Evolutionary conservation across 2,797 vertebrate genomes (phyloP).

Genomic region (Sciurus vulgaris): DNA sequence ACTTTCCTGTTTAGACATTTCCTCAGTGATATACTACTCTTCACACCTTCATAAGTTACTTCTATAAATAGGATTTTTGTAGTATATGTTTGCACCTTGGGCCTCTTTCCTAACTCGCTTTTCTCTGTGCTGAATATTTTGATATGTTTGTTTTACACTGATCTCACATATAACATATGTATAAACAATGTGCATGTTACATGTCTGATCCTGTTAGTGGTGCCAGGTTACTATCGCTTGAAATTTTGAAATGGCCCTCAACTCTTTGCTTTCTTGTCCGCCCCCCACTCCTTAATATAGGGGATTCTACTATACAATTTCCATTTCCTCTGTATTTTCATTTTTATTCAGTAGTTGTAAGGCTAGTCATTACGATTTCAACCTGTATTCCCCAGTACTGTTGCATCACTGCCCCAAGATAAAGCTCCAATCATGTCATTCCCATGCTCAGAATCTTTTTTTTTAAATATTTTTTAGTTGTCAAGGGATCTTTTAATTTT

Average conservation of each 20-base stretch:
- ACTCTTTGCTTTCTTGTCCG: not conserved
- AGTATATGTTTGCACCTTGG: not conserved
- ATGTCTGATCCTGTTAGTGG: not conserved
- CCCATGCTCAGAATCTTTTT: slow-evolving; percentile 6
- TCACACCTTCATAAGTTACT: not conserved
- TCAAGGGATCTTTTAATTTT: no score
- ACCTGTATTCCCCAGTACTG: not conserved
- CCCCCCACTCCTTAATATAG: not conserved
- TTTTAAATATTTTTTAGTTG: no score
- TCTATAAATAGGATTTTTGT: not conserved
- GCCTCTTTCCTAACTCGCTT: not conserved
- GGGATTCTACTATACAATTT: not conserved
- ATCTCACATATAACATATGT: not conserved
- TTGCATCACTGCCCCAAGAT: not conserved
- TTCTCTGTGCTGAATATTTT: not conserved
- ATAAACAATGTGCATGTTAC: not conserved
- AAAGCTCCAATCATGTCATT: not conserved
- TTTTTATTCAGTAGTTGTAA: not conserved
- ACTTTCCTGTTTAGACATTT: not conserved
- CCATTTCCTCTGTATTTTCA: not conserved
- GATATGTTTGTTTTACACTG: not conserved
- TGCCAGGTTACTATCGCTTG: not conserved
- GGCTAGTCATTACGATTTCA: not conserved
- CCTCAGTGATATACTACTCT: not conserved
- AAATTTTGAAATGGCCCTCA: not conserved